Evolutionary conservation across 2,888 invertebrate genomes (phyloP).

Genomic region (Furcula furcula): DNA sequence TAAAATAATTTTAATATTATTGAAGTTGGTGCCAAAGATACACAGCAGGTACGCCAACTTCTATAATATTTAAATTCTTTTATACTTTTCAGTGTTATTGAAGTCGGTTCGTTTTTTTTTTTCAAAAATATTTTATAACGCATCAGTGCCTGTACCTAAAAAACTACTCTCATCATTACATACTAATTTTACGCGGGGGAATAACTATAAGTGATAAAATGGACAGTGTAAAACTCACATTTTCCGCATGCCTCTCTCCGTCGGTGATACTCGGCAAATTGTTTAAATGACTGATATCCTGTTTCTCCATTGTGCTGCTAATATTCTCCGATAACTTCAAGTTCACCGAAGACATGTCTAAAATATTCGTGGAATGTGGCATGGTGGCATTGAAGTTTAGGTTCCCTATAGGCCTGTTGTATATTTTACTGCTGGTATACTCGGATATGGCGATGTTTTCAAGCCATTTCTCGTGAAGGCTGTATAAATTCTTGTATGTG

Average conservation of each 20-base stretch:
- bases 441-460: slow-evolving; percentile 70
- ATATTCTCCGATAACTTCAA: slow-evolving; percentile 84
- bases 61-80: too few species aligned
- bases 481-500: slow-evolving; percentile 83
- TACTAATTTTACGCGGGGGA: too few species aligned
- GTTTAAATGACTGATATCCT: slow-evolving; percentile 65
- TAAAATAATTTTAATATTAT: too few species aligned
- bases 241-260: slow-evolving; percentile 82
- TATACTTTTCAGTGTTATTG: too few species aligned
- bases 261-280: slow-evolving; percentile 66
- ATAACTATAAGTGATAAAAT: too few species aligned
- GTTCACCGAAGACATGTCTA: slow-evolving; percentile 84
- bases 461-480: slow-evolving; percentile 71
- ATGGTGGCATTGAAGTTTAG: slow-evolving; percentile 69
- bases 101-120: too few species aligned
- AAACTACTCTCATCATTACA: too few species aligned
- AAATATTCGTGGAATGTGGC: slow-evolving; percentile 81
- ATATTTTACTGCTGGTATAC: slow-evolving; percentile 58
- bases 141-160: too few species aligned
- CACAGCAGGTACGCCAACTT: too few species aligned
- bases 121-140: too few species aligned
- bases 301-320: slow-evolving; percentile 66
- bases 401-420: slow-evolving; percentile 72
- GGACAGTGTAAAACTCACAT: too few species aligned
- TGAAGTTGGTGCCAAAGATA: too few species aligned